Base-by-base conservation (phyloP, 2,888 invertebrate species). In the Eurytoma californica region DNA sequence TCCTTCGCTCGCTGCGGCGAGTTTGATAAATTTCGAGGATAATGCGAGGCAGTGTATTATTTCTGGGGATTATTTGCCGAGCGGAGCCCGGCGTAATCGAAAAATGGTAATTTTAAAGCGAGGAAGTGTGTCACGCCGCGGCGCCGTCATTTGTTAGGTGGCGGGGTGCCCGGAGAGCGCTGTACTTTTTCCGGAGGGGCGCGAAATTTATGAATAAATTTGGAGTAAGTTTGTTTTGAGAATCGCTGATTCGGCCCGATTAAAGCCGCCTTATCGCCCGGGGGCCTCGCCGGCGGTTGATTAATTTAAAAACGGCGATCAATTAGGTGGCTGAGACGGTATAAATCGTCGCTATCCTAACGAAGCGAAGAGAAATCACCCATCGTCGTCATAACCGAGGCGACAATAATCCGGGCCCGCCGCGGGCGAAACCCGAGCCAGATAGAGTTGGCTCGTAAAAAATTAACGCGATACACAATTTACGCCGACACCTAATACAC, bases 401-500 rank as follows among this genome's bases (percentile, higher is more conserved):
- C 18, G 39, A 63, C 47, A 47, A 63, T 63, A n/a, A n/a, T 47
- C 63, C 14, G 1, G 13, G 14, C 53, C 39, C 24, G 24, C 24
- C 24, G 24, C 24, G 24, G 24, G 9, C 49, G 49, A 0, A 49
- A 49, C 14, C 1, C 49, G 28, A 39, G 13, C 47, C 24, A 14
- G 20, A 51, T 4, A 5, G 63, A 30, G 28, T n/a, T 53, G 24
- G 16, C 14, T 16, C 24, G 51, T 63, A 72, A 60, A 69, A 69
- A 80, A 73, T 80, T 77, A 77, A 80, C 77, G 73, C 77, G 57
- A 61, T 77, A 77, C 77, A 80, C 77, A 73, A 77, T 80, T 80
- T 77, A 80, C 69, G 73, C 55, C 69, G 73, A 80, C 80, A 77
- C 80, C 73, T 69, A 80, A 77, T 80, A 69, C 16, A 80, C 73